Percentiles rank a stretch among this genome's conserved stretches.
Conservation (phyloP, 1,140 invertebrate genomes). For the Cataglyphis hispanica region DNA sequence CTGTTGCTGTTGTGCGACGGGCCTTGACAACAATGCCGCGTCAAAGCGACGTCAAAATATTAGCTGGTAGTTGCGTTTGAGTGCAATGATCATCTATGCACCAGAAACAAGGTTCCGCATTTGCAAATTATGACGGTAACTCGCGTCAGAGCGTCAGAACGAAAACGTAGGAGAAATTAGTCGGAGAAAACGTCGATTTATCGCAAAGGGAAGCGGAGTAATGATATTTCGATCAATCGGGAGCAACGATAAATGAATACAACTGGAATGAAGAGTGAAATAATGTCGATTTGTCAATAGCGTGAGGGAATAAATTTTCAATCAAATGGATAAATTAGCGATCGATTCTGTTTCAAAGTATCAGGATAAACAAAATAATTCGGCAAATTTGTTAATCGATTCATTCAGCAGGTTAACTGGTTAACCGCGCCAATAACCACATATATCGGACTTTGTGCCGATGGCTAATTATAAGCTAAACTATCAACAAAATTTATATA, state of each 20-base stretch:
- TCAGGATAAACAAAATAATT: conserved; percentile 29
- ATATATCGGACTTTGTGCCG: conserved; percentile 8
- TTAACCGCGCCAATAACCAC: conserved; percentile 39
- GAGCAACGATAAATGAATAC: not conserved
- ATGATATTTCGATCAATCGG: conserved; percentile 44
- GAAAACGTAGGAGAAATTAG: conserved; percentile 42
- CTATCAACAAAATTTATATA: conserved; percentile 22
- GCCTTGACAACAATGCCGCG: conserved; percentile 40
- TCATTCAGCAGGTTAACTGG: conserved; percentile 29
- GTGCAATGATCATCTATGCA: conserved; percentile 55
- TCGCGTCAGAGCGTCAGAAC: conserved; percentile 28
- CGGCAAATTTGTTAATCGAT: conserved; percentile 46
- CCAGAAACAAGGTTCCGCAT: conserved; percentile 35
- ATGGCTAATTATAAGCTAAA: conserved; percentile 51
- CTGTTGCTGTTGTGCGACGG: conserved; percentile 23
- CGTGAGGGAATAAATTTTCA: conserved; percentile 11
- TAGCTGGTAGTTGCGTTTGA: conserved; percentile 60
- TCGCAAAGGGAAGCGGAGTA: not conserved
- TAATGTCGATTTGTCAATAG: conserved; percentile 25
- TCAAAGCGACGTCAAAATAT: conserved; percentile 60
- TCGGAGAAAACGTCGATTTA: not conserved
- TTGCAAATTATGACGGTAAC: conserved; percentile 45
- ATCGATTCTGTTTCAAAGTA: not conserved
- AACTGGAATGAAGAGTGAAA: conserved; percentile 13
- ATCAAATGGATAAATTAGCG: conserved; percentile 12